Base-by-base conservation (phyloP, 1,140 invertebrate genomes). In the Rhyacophila brunnea region DNA sequence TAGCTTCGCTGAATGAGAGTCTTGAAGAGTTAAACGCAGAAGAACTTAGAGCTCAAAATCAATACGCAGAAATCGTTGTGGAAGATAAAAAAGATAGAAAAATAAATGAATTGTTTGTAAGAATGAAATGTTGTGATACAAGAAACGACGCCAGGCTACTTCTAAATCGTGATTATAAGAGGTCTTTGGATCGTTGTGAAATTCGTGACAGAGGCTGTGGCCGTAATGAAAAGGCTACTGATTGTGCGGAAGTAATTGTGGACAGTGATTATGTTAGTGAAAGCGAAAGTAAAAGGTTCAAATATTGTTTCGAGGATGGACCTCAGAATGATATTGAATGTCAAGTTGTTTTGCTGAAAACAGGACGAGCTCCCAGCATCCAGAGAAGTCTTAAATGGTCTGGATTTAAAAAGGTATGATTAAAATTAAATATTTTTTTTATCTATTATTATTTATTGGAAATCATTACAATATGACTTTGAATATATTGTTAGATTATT, bases 371-470 rank as follows among this genome's bases (percentile, higher is more conserved):
- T 6, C 59, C 63, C 10, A 48, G 53, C 11, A 51, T 65, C 9
- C 55, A 52, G 51, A 58, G 63, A 43, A 55, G 49, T 13, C 45
- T 65, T 48, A 65, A 65, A 28, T 65, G 52, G 49, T 65, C 63
- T 18, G 63, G 63, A 51, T 65, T 58, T 46, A 58, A 59, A 56
- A 65, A 62, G 60, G 63, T 65, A 62, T 5, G 23, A n/a, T n/a
- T n/a, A n/a, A n/a, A n/a, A n/a, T n/a, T n/a, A n/a, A 40, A 7
- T 35, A 23, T 23, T 48, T 23, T 44, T 44, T 44, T 6, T 44
- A 2, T 11, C 19, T 40, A 44, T 49, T 45, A 45, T 44, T n/a
- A 45, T n/a, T 53, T 53, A n/a, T n/a, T n/a, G n/a, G n/a, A n/a
- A n/a, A n/a, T n/a, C n/a, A n/a, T n/a, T n/a, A n/a, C n/a, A n/a